Percentiles rank a stretch among this genome's conserved stretches.
Conservation (phyloP, 1,140 invertebrate species). For the Nephotettix cincticeps region DNA sequence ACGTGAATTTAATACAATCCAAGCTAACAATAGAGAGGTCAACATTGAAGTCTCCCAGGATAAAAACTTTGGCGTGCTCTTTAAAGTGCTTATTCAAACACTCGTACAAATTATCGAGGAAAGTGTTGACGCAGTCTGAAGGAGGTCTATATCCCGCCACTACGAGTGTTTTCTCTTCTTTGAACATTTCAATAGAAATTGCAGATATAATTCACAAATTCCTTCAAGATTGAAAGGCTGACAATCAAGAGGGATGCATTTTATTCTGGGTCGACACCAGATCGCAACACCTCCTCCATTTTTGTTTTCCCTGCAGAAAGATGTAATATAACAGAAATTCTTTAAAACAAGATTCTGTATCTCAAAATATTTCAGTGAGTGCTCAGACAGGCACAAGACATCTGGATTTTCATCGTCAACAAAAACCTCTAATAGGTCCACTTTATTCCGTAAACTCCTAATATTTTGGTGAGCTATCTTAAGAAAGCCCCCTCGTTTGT, state of each 20-base stretch:
- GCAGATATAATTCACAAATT: background rate
- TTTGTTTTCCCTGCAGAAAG: background rate
- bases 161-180: background rate
- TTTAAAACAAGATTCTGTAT: background rate
- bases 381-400: background rate
- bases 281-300: background rate
- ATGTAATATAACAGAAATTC: background rate
- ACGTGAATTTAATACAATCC: background rate
- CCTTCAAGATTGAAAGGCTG: background rate
- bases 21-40: background rate
- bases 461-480: background rate
- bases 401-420: background rate
- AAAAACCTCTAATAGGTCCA: background rate
- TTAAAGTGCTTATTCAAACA: background rate
- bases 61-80: background rate
- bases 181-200: background rate
- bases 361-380: background rate
- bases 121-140: background rate
- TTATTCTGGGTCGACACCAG: background rate
- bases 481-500: background rate
- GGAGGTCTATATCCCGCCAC: background rate
- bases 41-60: background rate
- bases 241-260: background rate
- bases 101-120: background rate
- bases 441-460: background rate